These are phyloP conservation scores for Dinomys branickii DNA, from an alignment of 2,113 vertebrate species.

Conservation along the genomic window DNA sequence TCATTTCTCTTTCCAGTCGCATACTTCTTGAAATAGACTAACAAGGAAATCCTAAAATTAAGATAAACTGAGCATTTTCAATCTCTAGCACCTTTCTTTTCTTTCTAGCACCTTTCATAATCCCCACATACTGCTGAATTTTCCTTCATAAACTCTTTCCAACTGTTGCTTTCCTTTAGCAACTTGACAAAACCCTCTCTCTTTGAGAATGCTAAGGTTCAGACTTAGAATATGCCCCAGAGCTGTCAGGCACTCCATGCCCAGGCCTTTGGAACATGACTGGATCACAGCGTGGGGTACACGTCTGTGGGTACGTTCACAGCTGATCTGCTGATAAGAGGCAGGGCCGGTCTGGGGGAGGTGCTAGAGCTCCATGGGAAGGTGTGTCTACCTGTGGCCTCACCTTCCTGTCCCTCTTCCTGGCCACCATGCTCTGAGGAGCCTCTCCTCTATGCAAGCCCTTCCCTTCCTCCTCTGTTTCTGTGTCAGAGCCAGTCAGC, in stretches of 20 bases:
- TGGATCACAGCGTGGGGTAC: neutral
- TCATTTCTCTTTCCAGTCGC: neutral
- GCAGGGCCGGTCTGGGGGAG: neutral
- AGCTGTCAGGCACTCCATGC: neutral
- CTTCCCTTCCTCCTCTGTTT: neutral
- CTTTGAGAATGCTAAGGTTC: neutral
- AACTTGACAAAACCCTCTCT: neutral
- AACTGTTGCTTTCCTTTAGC: neutral
- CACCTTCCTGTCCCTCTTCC: neutral
- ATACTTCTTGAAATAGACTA: neutral
- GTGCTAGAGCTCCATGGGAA: rapidly evolving
- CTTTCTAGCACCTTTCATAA: neutral
- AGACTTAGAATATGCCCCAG: neutral
- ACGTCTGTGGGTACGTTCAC: neutral
- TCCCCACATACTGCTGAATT: neutral
- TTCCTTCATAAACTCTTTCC: neutral
- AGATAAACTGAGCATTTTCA: neutral
- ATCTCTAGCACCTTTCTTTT: neutral
- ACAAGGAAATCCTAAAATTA: neutral
- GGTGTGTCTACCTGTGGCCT: neutral
- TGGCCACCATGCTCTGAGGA: neutral
- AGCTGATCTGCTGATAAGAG: neutral
- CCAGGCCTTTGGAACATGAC: neutral
- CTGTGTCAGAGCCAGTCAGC: neutral
- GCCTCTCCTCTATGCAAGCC: neutral